Conservation (phyloP, 2,888 invertebrate species). For the Ptychoptera albimana region DNA sequence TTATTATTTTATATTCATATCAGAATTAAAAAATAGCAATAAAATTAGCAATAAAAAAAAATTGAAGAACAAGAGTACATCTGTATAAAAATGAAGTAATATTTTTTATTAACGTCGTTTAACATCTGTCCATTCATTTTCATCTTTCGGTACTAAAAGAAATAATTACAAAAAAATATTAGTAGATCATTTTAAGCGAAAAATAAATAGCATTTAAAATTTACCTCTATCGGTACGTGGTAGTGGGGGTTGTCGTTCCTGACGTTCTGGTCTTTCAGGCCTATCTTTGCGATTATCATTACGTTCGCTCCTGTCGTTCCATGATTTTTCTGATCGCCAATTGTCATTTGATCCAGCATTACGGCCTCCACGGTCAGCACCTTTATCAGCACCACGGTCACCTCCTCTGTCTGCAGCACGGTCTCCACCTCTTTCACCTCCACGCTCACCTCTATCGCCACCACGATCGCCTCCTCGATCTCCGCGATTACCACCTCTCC, state of each 20-base stretch:
- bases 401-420: constrained; percentile 14
- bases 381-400: constrained; percentile 15
- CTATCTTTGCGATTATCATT: constrained; percentile 23
- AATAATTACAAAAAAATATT: constrained; percentile 5
- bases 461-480: constrained; percentile 12
- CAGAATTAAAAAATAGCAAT: too few species aligned
- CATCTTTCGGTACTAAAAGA: constrained; percentile 29
- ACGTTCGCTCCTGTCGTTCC: constrained; percentile 13
- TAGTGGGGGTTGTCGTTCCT: constrained; percentile 24
- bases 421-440: constrained; percentile 20
- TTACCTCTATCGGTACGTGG: constrained; percentile 12
- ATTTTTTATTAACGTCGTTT: constrained; percentile 30
- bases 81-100: too few species aligned
- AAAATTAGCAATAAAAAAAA: too few species aligned
- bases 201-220: not conserved
- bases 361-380: constrained; percentile 12
- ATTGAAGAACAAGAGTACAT: too few species aligned
- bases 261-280: constrained; percentile 17
- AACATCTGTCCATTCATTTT: constrained; percentile 43
- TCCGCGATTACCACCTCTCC: constrained; percentile 11
- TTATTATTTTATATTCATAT: too few species aligned
- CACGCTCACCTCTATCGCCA: constrained; percentile 19
- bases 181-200: not conserved
- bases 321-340: constrained; percentile 11
- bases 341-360: constrained; percentile 11